These are phyloP conservation scores for Hyles euphorbiae DNA, from an alignment of 1,140 invertebrate genomes.

Conservation along the genomic window DNA sequence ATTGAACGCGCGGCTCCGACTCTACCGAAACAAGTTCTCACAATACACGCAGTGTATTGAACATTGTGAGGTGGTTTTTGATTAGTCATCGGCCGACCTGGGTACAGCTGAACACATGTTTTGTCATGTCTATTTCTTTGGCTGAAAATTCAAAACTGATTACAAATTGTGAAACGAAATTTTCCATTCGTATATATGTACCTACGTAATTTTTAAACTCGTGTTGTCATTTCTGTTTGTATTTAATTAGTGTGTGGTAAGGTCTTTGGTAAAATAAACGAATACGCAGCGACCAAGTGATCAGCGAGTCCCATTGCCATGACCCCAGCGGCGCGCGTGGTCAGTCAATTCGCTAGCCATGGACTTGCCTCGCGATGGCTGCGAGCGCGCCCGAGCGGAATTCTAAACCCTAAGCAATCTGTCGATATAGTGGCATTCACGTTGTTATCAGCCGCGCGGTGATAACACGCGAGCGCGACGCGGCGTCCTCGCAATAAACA, in stretches of 20 bases:
- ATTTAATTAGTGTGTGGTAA: no score
- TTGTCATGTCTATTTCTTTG: no score
- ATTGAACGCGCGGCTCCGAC: slow-evolving; percentile 6
- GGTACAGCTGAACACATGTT: no score
- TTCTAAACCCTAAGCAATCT: slow-evolving; percentile 32
- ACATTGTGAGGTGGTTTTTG: background rate
- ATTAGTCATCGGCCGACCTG: no score
- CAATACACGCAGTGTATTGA: slow-evolving; percentile 12
- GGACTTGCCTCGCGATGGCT: slow-evolving; percentile 48
- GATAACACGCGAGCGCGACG: slow-evolving; percentile 42
- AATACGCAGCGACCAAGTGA: slow-evolving; percentile 3
- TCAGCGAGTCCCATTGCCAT: slow-evolving; percentile 30
- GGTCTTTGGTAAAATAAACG: no score
- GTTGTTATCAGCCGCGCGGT: slow-evolving; percentile 52
- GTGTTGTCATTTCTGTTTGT: no score
- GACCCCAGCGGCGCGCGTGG: slow-evolving; percentile 36
- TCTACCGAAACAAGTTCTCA: background rate
- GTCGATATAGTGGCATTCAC: slow-evolving; percentile 27
- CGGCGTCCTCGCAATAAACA: slow-evolving; percentile 25
- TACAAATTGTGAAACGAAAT: no score
- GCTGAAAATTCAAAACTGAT: no score
- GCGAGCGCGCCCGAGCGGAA: slow-evolving; percentile 18
- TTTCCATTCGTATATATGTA: no score
- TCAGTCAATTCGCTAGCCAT: slow-evolving; percentile 44
- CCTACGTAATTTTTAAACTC: no score